Base-by-base conservation (phyloP, 2,888 invertebrate genomes). In the Lepeophtheirus nordmannii region DNA sequence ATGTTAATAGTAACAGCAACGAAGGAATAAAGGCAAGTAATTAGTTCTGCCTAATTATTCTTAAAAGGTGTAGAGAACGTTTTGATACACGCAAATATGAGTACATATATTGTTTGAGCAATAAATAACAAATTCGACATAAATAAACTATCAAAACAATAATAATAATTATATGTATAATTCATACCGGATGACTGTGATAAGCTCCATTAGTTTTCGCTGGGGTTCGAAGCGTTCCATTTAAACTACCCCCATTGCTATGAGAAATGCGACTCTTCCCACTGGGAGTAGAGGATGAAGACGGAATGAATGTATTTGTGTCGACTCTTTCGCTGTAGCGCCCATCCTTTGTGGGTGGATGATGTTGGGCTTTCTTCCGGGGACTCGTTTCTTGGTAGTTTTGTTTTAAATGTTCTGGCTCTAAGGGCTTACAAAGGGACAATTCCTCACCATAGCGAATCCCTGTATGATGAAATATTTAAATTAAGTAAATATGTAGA, bases 401-500 rank as follows among this genome's bases (percentile, higher is more conserved):
- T 75, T 86, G 84, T 75, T 91, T 92, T 65, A 92, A 78, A 73
- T 92, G 86, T 66, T 85, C 85, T 11, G 82, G 79, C 74, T 88
- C 87, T 66, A 92, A 76, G 0, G 90, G 91, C 74, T 91, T 89
- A 75, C 89, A 89, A 66, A 99, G 82, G 0, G 96, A 97, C 65
- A 98, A 75, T 75, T 99, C 98, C 78, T 98, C 98, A 1, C 97
- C 92, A 76, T 97, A 90, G 71, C 97, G 82, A 72, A 99, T 88
- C 69, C 92, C 90, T 83, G 79, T 30, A 74, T 76, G 73, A 20
- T 69, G 56, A n/a, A 10, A 37, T 59, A 14, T 10, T 3, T 20
- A 37, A 14, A 60, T 38, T 10, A 60, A 23, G 11, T 14, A 14
- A 2, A 30, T 22, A 37, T 30, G 17, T 46, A 17, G 53, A 41